Conservation (phyloP, 1,140 invertebrate genomes). For the Trissolcus basalis region DNA sequence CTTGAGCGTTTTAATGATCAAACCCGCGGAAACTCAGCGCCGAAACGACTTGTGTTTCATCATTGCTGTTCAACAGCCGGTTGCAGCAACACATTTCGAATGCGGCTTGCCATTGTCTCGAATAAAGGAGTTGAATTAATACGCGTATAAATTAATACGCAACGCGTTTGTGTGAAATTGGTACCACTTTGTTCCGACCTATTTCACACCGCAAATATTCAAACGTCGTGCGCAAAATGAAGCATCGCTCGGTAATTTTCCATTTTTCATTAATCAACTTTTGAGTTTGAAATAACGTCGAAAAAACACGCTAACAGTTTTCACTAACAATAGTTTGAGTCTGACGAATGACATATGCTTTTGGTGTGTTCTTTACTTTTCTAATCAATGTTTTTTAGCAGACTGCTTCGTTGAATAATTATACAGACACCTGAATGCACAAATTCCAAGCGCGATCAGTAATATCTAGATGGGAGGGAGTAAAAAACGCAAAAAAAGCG, state of each 20-base stretch:
- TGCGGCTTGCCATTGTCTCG: conserved; percentile 44
- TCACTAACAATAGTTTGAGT: too few species aligned
- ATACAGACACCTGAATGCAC: too few species aligned
- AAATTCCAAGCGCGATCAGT: too few species aligned
- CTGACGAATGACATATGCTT: too few species aligned
- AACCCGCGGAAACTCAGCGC: conserved; percentile 36
- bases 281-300: too few species aligned
- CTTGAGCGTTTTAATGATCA: conserved; percentile 27
- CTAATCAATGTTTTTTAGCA: too few species aligned
- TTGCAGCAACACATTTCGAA: conserved; percentile 32
- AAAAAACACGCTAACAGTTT: too few species aligned
- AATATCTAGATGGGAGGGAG: too few species aligned
- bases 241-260: neutral
- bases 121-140: conserved; percentile 53
- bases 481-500: too few species aligned
- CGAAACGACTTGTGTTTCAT: conserved; percentile 28
- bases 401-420: too few species aligned
- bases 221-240: neutral
- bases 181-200: conserved; percentile 30
- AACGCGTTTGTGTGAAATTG: conserved; percentile 23
- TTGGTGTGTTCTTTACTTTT: too few species aligned
- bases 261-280: conserved; percentile 4
- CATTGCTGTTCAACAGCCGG: conserved; percentile 10
- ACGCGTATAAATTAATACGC: conserved; percentile 50
- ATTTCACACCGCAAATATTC: conserved; percentile 16